Evolutionary conservation across 2,797 vertebrate genomes (phyloP).

Genomic region (Rhinoraja longicauda): DNA sequence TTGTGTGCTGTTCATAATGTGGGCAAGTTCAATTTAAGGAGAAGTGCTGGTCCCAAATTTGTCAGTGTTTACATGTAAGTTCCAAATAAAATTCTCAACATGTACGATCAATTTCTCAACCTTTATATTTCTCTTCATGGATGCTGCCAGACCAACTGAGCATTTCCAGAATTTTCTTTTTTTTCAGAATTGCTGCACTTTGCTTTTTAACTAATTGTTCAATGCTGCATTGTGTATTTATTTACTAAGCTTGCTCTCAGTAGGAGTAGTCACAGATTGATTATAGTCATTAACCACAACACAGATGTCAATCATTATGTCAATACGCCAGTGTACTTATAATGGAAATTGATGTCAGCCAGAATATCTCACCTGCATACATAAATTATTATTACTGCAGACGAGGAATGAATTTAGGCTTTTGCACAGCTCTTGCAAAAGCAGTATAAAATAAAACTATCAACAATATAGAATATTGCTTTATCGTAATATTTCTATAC

Average conservation of each 20-base stretch:
- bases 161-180: too few species aligned
- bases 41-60: too few species aligned
- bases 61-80: too few species aligned
- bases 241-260: background rate
- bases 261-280: background rate
- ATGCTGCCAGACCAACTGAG: too few species aligned
- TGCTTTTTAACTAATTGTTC: background rate
- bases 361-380: background rate
- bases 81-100: too few species aligned
- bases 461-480: background rate
- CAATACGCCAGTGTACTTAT: background rate
- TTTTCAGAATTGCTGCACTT: too few species aligned
- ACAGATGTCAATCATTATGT: background rate
- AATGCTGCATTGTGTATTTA: background rate
- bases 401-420: background rate
- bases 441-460: background rate
- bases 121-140: too few species aligned
- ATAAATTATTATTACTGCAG: background rate
- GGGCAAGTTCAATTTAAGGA: too few species aligned
- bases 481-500: background rate
- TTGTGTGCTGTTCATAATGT: too few species aligned
- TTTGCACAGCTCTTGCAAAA: background rate
- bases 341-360: background rate
- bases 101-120: too few species aligned
- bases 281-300: background rate